phyloP scores from a whole-genome alignment of 2,797 vertebrate genomes.

The Chiroxiphia lanceolata region DNA sequence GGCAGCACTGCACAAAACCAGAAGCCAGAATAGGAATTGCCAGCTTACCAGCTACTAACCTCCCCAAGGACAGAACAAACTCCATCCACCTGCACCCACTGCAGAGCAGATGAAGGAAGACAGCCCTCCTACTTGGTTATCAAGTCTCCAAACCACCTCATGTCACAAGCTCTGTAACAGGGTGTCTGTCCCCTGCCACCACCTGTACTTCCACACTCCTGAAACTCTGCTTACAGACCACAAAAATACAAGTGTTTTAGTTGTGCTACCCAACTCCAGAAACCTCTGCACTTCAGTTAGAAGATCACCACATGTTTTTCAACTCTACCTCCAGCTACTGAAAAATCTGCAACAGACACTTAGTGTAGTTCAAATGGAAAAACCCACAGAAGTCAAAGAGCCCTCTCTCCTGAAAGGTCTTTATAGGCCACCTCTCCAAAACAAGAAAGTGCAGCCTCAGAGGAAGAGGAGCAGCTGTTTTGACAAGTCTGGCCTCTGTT shows the following conservation, averaged over 20 bases:
- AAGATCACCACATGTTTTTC: background rate
- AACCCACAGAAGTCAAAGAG: background rate
- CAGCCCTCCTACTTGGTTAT: background rate
- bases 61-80: background rate
- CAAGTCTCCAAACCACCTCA: background rate
- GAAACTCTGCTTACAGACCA: background rate
- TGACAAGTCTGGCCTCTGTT: constrained; percentile 21
- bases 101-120: background rate
- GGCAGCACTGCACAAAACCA: background rate
- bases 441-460: background rate
- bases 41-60: background rate
- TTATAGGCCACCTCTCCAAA: background rate
- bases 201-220: background rate
- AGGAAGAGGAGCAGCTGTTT: constrained; percentile 28
- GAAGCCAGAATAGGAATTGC: background rate
- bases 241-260: background rate
- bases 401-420: background rate
- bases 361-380: background rate
- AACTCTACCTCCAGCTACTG: background rate
- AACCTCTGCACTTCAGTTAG: background rate
- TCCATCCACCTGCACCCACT: background rate
- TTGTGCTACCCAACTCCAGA: background rate
- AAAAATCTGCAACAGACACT: background rate
- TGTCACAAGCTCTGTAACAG: background rate
- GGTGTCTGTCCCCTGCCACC: background rate